Evolutionary conservation across 2,113 vertebrate species (phyloP), one percentile per base, ranked within the genome.

Genomic region (Callipepla californica): DNA sequence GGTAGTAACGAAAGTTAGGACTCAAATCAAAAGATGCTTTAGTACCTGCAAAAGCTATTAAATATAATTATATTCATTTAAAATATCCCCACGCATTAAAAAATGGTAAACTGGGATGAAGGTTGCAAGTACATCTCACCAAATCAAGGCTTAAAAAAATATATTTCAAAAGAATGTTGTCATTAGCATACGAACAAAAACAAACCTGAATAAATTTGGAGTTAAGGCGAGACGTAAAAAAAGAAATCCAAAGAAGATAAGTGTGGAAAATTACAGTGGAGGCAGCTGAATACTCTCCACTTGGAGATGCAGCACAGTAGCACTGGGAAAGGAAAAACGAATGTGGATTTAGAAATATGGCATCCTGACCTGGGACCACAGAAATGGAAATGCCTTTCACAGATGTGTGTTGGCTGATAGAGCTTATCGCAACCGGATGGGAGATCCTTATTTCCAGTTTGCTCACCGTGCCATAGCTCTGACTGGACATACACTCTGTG

Each of bases 1-100:
- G 90, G 92, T 94, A 94, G 88, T 90, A 94, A 94, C 11, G 0
- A 94, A 95, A 92, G 93, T 83, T 70, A 95, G 91, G 88, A 92
- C 85, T 91, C 89, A 75, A 96, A 96, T 96, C 95, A 95, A 96
- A 96, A 96, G 91, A 47, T 91, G 85, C 87, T 94, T 92, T 67
- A 91, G 91, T 95, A 69, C 85, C 80, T 94, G 91, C 87, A 93
- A 63, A 88, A 84, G 92, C 85, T 96, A 95, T 96, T 96, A 96
- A 96, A 92, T 42, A 66, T 96, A 96, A 96, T 96, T 96, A 95
- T 90, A 96, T 93, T 90, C 77, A 96, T 96, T 94, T 94, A 72
- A 93, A 93, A 93, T 90, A 92, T 95, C 94, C 90, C 94, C 87
- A 74, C 75, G 7, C 91, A 94, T 34, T 87, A 90, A 79, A 53